A percentile compares a stretch with the other conserved stretches of the same genome.
Conservation (phyloP, 2,888 invertebrate species). For the Hypomecis punctinalis region DNA sequence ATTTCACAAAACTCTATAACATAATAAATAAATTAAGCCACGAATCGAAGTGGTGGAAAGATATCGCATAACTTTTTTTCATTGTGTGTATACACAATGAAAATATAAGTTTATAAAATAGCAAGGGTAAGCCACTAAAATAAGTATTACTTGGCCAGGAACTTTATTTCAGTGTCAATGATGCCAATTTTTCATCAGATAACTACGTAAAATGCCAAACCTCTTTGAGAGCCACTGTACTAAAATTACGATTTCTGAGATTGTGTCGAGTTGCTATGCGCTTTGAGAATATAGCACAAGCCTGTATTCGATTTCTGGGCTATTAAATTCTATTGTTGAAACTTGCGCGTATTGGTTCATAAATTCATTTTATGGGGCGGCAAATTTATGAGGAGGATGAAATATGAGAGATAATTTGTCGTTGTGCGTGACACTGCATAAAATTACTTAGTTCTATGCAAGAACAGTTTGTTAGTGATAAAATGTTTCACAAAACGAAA, state of each 20-base stretch:
- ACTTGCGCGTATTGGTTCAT: constrained; percentile 14
- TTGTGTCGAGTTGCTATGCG: constrained; percentile 33
- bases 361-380: constrained; percentile 14
- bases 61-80: no score
- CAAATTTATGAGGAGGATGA: constrained; percentile 7
- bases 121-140: no score
- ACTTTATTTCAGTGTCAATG: no score
- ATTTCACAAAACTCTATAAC: no score
- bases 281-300: constrained; percentile 10
- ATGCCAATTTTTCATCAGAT: no score
- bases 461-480: not conserved
- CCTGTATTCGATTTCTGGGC: constrained; percentile 19
- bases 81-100: no score
- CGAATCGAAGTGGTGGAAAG: no score
- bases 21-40: no score
- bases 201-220: no score
- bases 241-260: constrained; percentile 39
- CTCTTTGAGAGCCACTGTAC: not conserved
- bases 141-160: no score
- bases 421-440: constrained; percentile 3
- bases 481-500: not conserved
- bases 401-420: not conserved
- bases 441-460: not conserved
- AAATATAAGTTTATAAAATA: no score
- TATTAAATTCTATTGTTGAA: constrained; percentile 33